Evolutionary conservation across 2,888 invertebrate species (phyloP), one percentile per base, ranked within the genome.

Genomic region (Drosophila antonietae): DNA sequence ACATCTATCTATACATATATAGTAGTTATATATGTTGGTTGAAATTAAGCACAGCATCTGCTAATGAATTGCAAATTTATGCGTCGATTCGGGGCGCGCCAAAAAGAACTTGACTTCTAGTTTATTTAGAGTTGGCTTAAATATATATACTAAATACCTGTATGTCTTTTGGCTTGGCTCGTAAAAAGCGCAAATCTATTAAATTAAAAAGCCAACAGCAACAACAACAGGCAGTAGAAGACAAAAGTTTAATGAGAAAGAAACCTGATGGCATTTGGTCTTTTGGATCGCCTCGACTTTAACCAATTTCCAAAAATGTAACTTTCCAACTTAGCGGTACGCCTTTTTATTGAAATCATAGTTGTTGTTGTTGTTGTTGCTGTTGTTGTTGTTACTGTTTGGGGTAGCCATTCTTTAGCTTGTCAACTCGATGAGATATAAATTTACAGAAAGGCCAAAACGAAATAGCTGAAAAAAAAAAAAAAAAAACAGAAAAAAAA

Each of bases 381-480:
- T 74, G 68, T 58, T 70, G 67, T 63, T 75, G 47, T 60, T 73
- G 68, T 60, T 64, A 63, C 35, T 63, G 72, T 51, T 68, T 41
- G 64, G 76, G 55, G 73, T 68, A 81, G 74, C 89, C 88, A 89
- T 89, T 89, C 90, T 88, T 88, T 90, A 89, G 75, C 68, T 83
- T 90, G 89, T 90, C 89, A 90, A 90, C 90, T 85, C 84, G 71
- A 80, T 85, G 85, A 90, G 87, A 90, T 87, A 90, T 90, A 87
- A 90, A 90, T 90, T 89, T 88, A 77, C 75, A 78, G 77, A 81
- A 81, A 81, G 70, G 59, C 73, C 69, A 79, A 83, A 78, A 83
- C 79, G 66, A 79, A 82, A 78, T 31, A 82, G 73, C 70, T 74
- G 63, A 82, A 83, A 79, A 33, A 31, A 31, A 31, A 14, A 14